Percentiles rank a stretch among this genome's conserved stretches.
Evolutionary conservation across 2,888 invertebrate species (phyloP).

Genomic region (Auanema freiburgensis): DNA sequence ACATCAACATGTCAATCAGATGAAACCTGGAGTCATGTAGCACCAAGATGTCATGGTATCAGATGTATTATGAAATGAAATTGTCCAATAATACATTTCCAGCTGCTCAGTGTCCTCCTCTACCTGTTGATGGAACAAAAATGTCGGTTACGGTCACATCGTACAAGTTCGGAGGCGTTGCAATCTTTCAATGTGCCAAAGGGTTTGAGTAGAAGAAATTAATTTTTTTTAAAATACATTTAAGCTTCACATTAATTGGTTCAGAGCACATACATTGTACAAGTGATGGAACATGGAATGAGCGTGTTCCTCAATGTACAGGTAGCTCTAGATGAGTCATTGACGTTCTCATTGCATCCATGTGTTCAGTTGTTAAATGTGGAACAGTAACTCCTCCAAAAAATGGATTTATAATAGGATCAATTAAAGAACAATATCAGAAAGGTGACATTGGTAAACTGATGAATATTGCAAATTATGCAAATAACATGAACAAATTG

Average conservation of each 20-base stretch:
- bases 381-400: conserved; percentile 33
- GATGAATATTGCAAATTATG: conserved; percentile 70
- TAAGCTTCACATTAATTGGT: conserved; percentile 49
- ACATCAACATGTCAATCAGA: conserved; percentile 82
- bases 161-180: conserved; percentile 65
- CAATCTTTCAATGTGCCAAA: conserved; percentile 72
- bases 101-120: conserved; percentile 58
- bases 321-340: conserved; percentile 20
- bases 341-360: background rate
- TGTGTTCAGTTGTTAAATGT: conserved; percentile 32
- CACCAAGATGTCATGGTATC: conserved; percentile 84
- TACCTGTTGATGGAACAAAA: conserved; percentile 43
- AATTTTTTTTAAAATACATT: background rate
- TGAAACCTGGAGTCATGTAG: conserved; percentile 88
- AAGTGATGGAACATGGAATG: conserved; percentile 53
- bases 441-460: conserved; percentile 33
- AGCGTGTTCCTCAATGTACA: conserved; percentile 51
- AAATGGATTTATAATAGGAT: conserved; percentile 45
- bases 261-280: conserved; percentile 53
- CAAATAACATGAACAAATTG: conserved; percentile 74
- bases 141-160: conserved; percentile 52
- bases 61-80: background rate
- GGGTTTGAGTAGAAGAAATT: conserved; percentile 18
- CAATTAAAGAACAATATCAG: conserved; percentile 31
- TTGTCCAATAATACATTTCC: conserved; percentile 16